Base-by-base conservation (phyloP, 2,113 vertebrate genomes). In the Podiceps cristatus region DNA sequence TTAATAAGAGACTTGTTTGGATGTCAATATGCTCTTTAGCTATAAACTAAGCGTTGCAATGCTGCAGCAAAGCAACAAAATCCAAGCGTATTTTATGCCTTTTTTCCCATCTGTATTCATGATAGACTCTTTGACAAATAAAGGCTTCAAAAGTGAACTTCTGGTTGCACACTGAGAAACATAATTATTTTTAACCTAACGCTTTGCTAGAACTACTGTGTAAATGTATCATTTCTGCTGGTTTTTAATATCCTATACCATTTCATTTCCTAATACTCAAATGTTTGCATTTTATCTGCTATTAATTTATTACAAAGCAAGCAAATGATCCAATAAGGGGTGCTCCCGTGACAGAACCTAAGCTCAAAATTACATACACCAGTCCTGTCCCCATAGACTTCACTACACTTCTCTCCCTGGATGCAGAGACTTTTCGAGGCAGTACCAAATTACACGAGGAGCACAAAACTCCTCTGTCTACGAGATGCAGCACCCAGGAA, bases 401-500 rank as follows among this genome's bases (percentile, higher is more conserved):
- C 31, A 33, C 9, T 10, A 11, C 40, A 19, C 9, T 69, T 79
- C 37, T 25, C 42, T 40, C 58, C 72, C 35, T 28, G 20, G 44
- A 77, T 16, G 8, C 69, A 77, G 19, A n/a, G 18, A 15, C 28
- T 63, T 78, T n/a, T 9, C 18, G 18, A 37, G 23, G 37, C 28
- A 35, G 18, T 5, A 66, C 23, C n/a, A 62, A 80, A 56, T 10
- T 8, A 59, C 0, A 2, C 0, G 1, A 72, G 27, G 12, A 67
- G 27, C 18, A 82, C 63, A 78, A 82, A 77, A 20, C 15, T 11
- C 22, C 13, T 64, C n/a, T 35, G 47, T 4, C 56, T 44, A 13
- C 68, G 35, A 50, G n/a, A n/a, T 1, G 40, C 22, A 63, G 56
- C 31, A 81, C 2, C 28, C 60, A 27, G 47, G 8, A 89, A 45